These are phyloP conservation scores for Sapajus apella DNA, from an alignment of 2,113 vertebrate genomes.

Conservation along the genomic window DNA sequence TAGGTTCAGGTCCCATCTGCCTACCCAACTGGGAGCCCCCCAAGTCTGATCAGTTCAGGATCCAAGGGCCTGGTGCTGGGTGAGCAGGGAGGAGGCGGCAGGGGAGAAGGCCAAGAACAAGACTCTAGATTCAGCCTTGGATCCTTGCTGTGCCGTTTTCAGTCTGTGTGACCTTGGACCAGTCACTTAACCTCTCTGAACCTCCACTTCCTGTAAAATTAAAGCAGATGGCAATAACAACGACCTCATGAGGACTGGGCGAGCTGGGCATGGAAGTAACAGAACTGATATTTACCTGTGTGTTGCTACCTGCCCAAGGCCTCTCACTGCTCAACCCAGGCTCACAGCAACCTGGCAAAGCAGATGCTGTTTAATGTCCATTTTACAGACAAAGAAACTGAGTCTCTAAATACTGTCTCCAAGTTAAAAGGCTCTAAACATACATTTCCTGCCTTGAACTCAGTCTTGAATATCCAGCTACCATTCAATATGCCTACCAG, in stretches of 20 bases:
- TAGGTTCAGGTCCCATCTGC: neutral
- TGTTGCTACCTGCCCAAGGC: neutral
- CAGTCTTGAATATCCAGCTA: neutral
- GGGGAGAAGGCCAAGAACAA: neutral
- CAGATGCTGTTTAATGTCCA: neutral
- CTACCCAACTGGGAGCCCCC: neutral
- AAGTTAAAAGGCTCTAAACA: neutral
- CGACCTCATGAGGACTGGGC: accelerated
- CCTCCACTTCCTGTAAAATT: neutral
- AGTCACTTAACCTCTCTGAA: neutral
- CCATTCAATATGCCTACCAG: accelerated
- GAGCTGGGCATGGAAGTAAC: too few species aligned
- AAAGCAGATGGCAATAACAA: accelerated
- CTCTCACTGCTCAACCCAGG: too few species aligned
- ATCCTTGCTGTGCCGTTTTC: accelerated
- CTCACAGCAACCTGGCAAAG: neutral
- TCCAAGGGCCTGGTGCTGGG: neutral
- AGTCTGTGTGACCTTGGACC: neutral
- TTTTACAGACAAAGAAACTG: neutral
- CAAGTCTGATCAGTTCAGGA: neutral
- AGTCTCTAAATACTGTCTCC: neutral
- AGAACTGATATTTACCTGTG: neutral
- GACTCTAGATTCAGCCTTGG: neutral
- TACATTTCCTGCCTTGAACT: neutral
- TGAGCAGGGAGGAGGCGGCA: neutral